These are phyloP conservation scores for Vanessa atalanta DNA, from an alignment of 1,140 invertebrate species.

Conservation along the genomic window DNA sequence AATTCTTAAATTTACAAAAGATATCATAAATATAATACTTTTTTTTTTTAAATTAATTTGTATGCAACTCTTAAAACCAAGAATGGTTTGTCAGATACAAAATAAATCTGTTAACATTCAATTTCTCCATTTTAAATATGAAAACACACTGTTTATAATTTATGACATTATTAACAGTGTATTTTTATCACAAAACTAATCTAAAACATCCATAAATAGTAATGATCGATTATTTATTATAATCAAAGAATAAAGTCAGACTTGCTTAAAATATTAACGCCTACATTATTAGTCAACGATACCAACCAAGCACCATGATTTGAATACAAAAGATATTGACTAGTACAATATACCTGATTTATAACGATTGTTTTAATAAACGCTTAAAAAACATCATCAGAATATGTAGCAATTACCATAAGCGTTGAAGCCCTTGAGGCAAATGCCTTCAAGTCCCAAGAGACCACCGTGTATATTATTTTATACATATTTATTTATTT, in stretches of 20 bases:
- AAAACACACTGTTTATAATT: background rate
- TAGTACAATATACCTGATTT: conserved; percentile 8
- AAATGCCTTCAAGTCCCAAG: background rate
- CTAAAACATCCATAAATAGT: conserved; percentile 14
- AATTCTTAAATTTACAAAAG: no score
- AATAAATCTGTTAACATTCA: no score
- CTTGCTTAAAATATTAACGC: conserved; percentile 38
- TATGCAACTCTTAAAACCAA: no score
- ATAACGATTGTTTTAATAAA: conserved; percentile 29
- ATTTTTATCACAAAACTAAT: background rate
- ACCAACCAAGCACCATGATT: conserved; percentile 22
- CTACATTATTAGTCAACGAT: conserved; percentile 37
- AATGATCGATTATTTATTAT: conserved; percentile 26
- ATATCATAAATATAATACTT: no score
- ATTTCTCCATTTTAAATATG: background rate
- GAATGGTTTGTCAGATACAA: no score
- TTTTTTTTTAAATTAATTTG: no score
- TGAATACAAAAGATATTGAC: conserved; percentile 36
- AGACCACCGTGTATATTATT: conserved; percentile 2
- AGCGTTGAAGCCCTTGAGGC: background rate
- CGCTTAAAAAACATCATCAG: conserved; percentile 10
- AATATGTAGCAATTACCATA: conserved; percentile 9
- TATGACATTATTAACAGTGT: no score
- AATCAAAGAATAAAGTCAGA: conserved; percentile 19
- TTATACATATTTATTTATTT: background rate